Percentiles rank a stretch among this genome's conserved stretches.
phyloP scores from a whole-genome alignment of 2,888 invertebrate species.

The Yponomeuta plumbellus region DNA sequence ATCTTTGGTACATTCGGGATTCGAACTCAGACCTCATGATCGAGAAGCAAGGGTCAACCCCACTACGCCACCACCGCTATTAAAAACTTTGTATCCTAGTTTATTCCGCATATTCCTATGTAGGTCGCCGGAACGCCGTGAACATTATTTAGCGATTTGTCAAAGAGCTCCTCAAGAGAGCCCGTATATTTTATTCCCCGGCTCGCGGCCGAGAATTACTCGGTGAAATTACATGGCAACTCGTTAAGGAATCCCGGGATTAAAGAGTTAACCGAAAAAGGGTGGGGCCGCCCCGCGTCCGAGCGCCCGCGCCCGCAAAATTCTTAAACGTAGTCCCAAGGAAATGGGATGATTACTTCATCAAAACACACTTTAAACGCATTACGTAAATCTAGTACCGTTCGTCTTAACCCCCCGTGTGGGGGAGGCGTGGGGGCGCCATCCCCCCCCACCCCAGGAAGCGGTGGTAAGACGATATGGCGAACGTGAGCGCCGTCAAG shows the following conservation, averaged over 20 bases:
- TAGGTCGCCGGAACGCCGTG: background rate
- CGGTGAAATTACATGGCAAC: conserved; percentile 53
- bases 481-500: conserved; percentile 77
- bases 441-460: conserved; percentile 45
- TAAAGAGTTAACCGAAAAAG: conserved; percentile 62
- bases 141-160: background rate
- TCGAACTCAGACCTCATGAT: no score
- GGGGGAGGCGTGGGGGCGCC: conserved; percentile 50
- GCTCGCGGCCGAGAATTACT: conserved; percentile 43
- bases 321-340: conserved; percentile 70
- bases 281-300: conserved; percentile 42
- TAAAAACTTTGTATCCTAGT: no score
- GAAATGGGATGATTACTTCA: conserved; percentile 77
- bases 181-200: conserved; percentile 36
- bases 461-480: conserved; percentile 76
- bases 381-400: conserved; percentile 76
- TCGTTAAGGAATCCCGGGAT: conserved; percentile 63
- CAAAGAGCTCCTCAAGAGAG: background rate
- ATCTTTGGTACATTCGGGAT: no score
- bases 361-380: conserved; percentile 77
- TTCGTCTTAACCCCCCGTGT: conserved; percentile 42
- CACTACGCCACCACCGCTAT: no score
- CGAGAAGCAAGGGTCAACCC: no score
- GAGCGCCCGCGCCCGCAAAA: conserved; percentile 51
- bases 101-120: no score